Percentiles rank a stretch among this genome's conserved stretches.
Conservation (phyloP, 2,797 vertebrate species). For the Centroberyx gerrardi region DNA sequence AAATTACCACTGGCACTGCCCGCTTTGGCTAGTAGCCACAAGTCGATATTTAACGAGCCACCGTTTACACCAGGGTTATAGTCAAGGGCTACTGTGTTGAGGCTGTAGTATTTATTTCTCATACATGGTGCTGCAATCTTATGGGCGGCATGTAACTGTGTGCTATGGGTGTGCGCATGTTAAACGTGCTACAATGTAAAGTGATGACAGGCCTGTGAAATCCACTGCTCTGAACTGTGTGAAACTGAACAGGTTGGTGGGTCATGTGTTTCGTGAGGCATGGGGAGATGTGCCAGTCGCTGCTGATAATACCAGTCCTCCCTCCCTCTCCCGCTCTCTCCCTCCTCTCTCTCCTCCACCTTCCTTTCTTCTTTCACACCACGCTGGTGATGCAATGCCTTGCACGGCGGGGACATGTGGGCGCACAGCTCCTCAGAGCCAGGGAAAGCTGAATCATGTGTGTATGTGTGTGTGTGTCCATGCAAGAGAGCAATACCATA, state of each 20-base stretch:
- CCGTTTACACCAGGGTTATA: conserved; percentile 48
- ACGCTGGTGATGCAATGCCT: conserved; percentile 49
- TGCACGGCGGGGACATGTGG: conserved; percentile 70
- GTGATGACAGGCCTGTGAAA: conserved; percentile 31
- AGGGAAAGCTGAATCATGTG: conserved; percentile 58
- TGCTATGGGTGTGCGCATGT: conserved; percentile 4
- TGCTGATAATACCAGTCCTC: conserved; percentile 38
- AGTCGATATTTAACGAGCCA: conserved; percentile 76
- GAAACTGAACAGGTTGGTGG: conserved; percentile 55
- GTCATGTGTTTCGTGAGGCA: conserved; percentile 55
- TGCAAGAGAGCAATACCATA: conserved; percentile 29
- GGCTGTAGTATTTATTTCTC: conserved; percentile 16
- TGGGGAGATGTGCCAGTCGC: conserved; percentile 54
- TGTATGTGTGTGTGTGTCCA: conserved; percentile 27
- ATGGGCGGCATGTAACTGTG: not conserved
- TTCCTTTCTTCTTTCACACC: conserved; percentile 54
- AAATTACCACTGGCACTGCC: conserved; percentile 72
- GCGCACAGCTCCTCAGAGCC: conserved; percentile 62
- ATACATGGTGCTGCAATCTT: not conserved
- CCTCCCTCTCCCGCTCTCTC: conserved; percentile 43
- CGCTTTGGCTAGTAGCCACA: conserved; percentile 60
- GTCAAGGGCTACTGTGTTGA: not conserved
- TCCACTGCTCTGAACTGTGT: conserved; percentile 24
- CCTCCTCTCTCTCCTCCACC: conserved; percentile 45
- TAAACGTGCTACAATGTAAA: conserved; percentile 10